phyloP scores from a whole-genome alignment of 2,888 invertebrate species.

The Apotomis turbidana region DNA sequence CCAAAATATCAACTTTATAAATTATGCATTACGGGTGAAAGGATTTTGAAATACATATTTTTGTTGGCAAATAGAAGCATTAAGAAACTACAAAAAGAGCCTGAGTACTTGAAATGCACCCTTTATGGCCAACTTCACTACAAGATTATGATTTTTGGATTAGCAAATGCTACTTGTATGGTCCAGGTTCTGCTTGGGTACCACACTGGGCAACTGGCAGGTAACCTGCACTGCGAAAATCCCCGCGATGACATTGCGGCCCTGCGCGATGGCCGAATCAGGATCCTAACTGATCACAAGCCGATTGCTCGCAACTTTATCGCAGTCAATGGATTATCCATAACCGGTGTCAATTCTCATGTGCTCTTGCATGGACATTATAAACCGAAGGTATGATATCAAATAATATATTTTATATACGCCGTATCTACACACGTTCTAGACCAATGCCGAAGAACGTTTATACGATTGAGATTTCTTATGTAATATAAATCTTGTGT shows the following conservation, averaged over 20 bases:
- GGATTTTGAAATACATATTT: no score
- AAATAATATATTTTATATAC: background rate
- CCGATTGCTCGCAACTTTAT: conserved; percentile 79
- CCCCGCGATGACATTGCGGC: conserved; percentile 82
- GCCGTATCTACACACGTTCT: no score
- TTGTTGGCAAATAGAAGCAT: no score
- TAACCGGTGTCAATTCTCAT: conserved; percentile 67
- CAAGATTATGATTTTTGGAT: no score
- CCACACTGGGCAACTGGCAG: conserved; percentile 86
- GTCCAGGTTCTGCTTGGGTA: conserved; percentile 84
- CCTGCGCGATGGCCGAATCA: conserved; percentile 77
- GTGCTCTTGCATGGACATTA: conserved; percentile 63
- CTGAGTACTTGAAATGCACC: no score
- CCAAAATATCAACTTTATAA: no score
- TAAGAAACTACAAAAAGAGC: no score
- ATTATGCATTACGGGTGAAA: no score
- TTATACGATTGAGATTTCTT: no score
- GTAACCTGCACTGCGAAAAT: conserved; percentile 87
- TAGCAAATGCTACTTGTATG: background rate
- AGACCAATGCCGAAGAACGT: no score
- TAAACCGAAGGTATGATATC: conserved; percentile 61
- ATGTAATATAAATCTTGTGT: no score
- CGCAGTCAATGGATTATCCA: conserved; percentile 65
- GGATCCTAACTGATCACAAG: conserved; percentile 83
- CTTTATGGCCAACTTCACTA: no score